Evolutionary conservation across 2,797 vertebrate genomes (phyloP), one percentile per base, ranked within the genome.

Genomic region (Alcedo atthis): DNA sequence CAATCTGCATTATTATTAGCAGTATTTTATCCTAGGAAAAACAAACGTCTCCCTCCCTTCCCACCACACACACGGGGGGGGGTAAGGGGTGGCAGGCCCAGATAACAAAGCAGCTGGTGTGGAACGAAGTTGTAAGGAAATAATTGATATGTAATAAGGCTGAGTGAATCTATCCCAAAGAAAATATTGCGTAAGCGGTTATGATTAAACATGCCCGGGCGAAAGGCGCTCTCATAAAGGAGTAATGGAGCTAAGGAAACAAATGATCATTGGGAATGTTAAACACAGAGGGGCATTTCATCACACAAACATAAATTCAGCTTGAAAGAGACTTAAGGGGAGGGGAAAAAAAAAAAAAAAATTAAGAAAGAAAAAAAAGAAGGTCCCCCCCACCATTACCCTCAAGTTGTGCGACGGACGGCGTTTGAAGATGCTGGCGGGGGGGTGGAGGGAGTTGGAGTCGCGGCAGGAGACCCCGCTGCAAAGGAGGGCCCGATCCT

Each of bases 141-240:
- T 92, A 95, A 94, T 95, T 95, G 95, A 93, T 95, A 92, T 96
- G 96, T 95, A 96, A 94, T 95, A 81, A 95, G 91, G 96, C 90
- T 85, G 95, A 97, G 93, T 57, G 85, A 68, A 89, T 76, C 90
- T 91, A 95, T 95, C 96, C 96, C 96, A 95, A 93, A 95, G 94
- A 96, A 97, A 96, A 92, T 94, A 95, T 97, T 96, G 97, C 95
- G 68, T 97, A 97, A 97, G 98, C 93, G 97, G 67, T 61, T 81
- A 93, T 97, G 97, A 98, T 73, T 90, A 95, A 96, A 91, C 70
- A 45, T 90, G 94, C 95, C 95, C 95, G 79, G 92, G 95, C 93
- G 85, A 95, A 94, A 95, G 93, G 91, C 82, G 83, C 90, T 80
- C 92, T 93, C 93, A 95, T 92, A 95, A 94, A 95, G 77, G 82